Evolutionary conservation across 2,797 vertebrate species (phyloP).

Genomic region (Halcyon smyrnensis): DNA sequence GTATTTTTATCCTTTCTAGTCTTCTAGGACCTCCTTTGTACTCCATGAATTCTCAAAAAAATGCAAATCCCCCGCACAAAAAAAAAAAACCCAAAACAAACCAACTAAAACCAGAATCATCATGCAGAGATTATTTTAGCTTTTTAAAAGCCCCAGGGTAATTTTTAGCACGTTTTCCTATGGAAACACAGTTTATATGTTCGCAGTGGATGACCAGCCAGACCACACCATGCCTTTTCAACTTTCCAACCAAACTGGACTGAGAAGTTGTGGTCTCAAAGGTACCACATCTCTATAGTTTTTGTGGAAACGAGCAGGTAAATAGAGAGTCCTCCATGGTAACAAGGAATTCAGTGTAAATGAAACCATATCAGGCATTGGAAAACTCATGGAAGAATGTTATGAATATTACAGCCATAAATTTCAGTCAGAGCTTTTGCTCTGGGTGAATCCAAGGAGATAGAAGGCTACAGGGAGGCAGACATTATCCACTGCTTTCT

Average conservation of each 20-base stretch:
- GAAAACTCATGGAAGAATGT: background rate
- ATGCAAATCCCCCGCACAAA: too few relatives aligned
- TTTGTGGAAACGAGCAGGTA: conserved; percentile 24
- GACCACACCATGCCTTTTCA: background rate
- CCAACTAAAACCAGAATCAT: background rate
- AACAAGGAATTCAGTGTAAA: conserved; percentile 28
- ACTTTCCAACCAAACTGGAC: background rate
- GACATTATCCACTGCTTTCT: background rate
- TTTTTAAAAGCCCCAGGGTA: background rate
- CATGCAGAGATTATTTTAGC: background rate
- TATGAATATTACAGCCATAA: conserved; percentile 25
- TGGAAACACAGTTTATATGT: background rate
- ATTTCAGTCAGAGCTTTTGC: conserved; percentile 1
- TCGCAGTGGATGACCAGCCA: background rate
- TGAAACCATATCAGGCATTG: background rate
- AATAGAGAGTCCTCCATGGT: background rate
- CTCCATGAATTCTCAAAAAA: background rate
- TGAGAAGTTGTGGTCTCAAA: background rate
- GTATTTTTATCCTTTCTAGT: background rate
- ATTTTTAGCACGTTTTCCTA: background rate
- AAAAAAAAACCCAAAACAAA: too few relatives aligned
- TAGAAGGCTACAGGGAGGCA: background rate
- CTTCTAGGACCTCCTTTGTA: background rate
- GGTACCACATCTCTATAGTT: background rate
- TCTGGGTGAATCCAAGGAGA: conserved; percentile 8